Evolutionary conservation across 2,888 invertebrate species (phyloP).

Genomic region (Drosophila hawaiiensis): DNA sequence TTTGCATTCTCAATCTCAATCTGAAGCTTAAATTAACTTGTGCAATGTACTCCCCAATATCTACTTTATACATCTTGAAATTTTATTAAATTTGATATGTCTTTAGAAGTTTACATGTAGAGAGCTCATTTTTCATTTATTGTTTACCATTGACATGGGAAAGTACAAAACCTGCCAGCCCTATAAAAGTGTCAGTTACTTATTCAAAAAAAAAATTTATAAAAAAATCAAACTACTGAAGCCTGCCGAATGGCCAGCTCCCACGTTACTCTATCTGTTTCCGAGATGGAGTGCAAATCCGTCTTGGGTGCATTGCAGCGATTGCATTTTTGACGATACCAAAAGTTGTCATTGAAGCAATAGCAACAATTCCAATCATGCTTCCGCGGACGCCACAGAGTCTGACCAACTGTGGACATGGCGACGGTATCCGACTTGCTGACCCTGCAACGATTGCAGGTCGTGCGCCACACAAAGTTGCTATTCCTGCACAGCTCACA

Average conservation of each 20-base stretch:
- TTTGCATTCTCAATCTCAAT: not conserved
- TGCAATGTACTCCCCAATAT: not conserved
- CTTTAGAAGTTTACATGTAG: constrained; percentile 26
- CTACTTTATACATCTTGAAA: not conserved
- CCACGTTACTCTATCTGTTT: constrained; percentile 57
- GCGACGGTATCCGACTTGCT: constrained; percentile 30
- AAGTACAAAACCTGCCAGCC: constrained; percentile 7
- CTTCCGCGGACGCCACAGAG: constrained; percentile 32
- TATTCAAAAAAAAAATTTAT: constrained; percentile 33
- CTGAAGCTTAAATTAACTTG: not conserved
- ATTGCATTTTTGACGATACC: constrained; percentile 67
- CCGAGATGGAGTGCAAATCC: constrained; percentile 29
- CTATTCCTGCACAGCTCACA: constrained; percentile 63
- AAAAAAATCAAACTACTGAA: constrained; percentile 23
- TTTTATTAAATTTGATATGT: not conserved
- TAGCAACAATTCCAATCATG: constrained; percentile 58
- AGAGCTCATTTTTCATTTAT: constrained; percentile 42
- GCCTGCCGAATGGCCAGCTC: constrained; percentile 49
- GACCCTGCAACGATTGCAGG: constrained; percentile 62
- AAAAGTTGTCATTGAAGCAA: constrained; percentile 64
- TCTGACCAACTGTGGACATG: not conserved
- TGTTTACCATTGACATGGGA: constrained; percentile 13
- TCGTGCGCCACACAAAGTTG: constrained; percentile 70
- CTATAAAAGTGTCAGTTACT: constrained; percentile 6
- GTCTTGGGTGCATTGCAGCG: constrained; percentile 55